Evolutionary conservation across 2,888 invertebrate genomes (phyloP).

Genomic region (Crocallis elinguaria): DNA sequence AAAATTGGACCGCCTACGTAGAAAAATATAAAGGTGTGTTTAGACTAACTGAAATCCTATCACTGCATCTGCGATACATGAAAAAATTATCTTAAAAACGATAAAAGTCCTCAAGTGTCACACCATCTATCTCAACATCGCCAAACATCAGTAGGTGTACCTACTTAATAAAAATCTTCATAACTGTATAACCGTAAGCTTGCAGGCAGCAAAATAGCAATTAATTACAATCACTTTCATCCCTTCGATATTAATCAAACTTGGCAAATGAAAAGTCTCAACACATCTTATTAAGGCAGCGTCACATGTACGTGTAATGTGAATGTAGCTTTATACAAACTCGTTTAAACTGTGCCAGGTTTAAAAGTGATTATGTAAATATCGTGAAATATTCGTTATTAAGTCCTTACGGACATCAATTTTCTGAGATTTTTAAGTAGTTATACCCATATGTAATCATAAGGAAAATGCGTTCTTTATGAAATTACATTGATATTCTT

Average conservation of each 20-base stretch:
- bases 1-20: slow-evolving; percentile 31
- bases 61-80: too few species aligned
- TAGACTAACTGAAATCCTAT: neutral
- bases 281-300: slow-evolving; percentile 15
- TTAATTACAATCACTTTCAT: slow-evolving; percentile 18
- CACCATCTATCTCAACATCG: too few species aligned
- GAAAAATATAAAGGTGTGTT: slow-evolving; percentile 9
- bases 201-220: neutral
- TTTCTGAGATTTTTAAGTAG: slow-evolving; percentile 13
- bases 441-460: too few species aligned
- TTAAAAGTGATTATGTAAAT: slow-evolving; percentile 32
- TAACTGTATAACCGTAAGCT: too few species aligned
- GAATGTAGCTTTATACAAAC: slow-evolving; percentile 33
- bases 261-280: slow-evolving; percentile 4
- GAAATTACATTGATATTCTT: too few species aligned
- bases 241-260: slow-evolving; percentile 3
- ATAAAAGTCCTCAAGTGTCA: too few species aligned
- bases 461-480: too few species aligned
- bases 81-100: too few species aligned
- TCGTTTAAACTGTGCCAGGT: slow-evolving; percentile 33
- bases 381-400: slow-evolving; percentile 30
- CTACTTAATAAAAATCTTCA: too few species aligned
- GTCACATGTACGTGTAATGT: slow-evolving; percentile 23
- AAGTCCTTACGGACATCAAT: slow-evolving; percentile 31
- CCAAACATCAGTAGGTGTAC: too few species aligned